Conservation (phyloP, 2,113 vertebrate species). For the Archilochus colubris region DNA sequence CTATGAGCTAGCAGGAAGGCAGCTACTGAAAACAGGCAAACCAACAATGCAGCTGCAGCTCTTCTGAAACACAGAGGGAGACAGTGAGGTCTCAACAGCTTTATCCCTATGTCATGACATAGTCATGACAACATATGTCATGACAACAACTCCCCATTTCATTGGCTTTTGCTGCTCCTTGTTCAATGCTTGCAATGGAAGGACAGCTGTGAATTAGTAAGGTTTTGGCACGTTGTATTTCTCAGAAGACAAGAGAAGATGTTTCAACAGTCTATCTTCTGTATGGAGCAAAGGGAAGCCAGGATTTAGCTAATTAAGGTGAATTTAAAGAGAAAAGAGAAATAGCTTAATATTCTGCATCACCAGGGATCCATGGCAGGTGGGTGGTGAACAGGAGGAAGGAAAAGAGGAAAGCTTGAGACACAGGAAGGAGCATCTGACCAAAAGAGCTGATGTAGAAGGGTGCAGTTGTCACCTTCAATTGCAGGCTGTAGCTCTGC, state of each 20-base stretch:
- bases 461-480: constrained; percentile 38
- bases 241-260: background rate
- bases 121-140: too few relatives aligned
- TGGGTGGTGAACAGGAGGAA: background rate
- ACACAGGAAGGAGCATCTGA: background rate
- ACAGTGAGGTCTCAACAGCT: background rate
- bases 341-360: background rate
- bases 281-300: background rate
- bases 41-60: background rate
- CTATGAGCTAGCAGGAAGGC: background rate
- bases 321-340: background rate
- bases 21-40: background rate
- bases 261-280: background rate
- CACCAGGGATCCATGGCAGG: background rate
- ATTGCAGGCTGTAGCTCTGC: background rate
- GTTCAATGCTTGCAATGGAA: background rate
- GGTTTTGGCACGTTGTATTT: background rate
- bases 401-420: background rate
- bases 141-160: background rate
- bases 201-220: background rate
- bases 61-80: background rate
- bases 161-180: background rate
- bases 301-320: background rate
- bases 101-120: background rate
- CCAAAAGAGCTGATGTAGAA: constrained; percentile 8